Base-by-base conservation (phyloP, 2,888 invertebrate species). In the Calephelis perditalis region DNA sequence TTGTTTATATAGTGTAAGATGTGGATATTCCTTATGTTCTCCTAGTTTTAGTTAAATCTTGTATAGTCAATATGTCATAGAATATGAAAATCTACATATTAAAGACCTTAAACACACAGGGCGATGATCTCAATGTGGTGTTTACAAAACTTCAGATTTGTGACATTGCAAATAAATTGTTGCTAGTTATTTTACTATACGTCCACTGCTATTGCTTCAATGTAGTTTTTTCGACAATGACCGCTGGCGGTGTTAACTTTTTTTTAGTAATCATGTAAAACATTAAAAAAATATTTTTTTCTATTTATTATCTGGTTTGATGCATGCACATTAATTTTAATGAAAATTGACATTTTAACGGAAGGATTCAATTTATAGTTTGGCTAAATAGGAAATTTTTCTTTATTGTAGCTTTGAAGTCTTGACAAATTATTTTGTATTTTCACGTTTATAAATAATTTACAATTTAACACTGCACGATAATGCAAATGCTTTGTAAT, bases 1-100 rank as follows among this genome's bases (percentile, higher is more conserved):
- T 81, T 90, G 87, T 89, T 83, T 84, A 88, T 88, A 88, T 89
- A 88, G 87, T 76, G 73, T 90, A 90, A 90, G 89, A 81, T 88
- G 86, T 87, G 88, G 86, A 88, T 88, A 87, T 86, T 84, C 81
- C 78, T 86, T 82, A 82, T 77, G 73, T 82, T 84, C 82, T 85
- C 78, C 78, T 86, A 87, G 85, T 81, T 79, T 40, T 81, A 82
- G 74, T 76, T 82, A 81, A 83, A 82, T 80, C 82, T 78, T 88
- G 87, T 88, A 88, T 86, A 89, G 86, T 77, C 79, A 81, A 81
- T 78, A 82, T 82, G 76, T 78, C 75, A 73, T 81, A 82, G 79
- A 82, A 72, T 71, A 74, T 77, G 75, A 75, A 75, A 71, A 75
- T 73, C 80, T 76, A 77, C 79, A 82, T 81, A 74, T 76, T 72